phyloP scores from a whole-genome alignment of 2,797 vertebrate genomes.

The Crocodylus rhombifer region DNA sequence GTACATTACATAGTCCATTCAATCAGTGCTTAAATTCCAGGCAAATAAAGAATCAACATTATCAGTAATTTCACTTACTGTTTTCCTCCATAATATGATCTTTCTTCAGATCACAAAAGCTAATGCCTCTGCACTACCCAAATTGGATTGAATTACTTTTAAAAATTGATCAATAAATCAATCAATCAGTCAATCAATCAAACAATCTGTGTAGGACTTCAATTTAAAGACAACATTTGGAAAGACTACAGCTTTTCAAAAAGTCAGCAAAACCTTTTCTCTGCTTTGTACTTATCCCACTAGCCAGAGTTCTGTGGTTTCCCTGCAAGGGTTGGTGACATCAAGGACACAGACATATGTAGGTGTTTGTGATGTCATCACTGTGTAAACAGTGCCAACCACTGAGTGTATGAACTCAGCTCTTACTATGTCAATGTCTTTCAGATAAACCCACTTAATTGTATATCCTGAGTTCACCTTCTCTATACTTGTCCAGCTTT shows the following conservation, averaged over 20 bases:
- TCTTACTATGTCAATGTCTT: neutral
- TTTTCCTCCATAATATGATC: neutral
- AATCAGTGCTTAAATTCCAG: neutral
- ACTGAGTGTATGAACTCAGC: neutral
- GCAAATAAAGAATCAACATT: neutral
- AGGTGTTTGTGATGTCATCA: neutral
- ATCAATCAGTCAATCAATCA: no score
- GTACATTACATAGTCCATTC: neutral
- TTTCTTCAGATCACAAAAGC: neutral
- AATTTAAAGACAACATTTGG: neutral
- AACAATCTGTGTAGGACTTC: neutral
- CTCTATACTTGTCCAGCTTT: no score
- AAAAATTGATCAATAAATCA: neutral
- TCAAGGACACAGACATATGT: neutral
- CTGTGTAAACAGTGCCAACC: neutral
- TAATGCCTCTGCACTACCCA: neutral
- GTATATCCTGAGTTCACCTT: no score
- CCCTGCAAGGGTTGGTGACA: neutral
- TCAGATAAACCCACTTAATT: no score
- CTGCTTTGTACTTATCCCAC: neutral
- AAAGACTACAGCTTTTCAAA: neutral
- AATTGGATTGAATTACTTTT: neutral
- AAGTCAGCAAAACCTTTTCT: neutral
- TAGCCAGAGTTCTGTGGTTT: neutral
- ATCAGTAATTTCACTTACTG: neutral